Evolutionary conservation across 1,140 invertebrate species (phyloP).

Genomic region (Adelges cooleyi): DNA sequence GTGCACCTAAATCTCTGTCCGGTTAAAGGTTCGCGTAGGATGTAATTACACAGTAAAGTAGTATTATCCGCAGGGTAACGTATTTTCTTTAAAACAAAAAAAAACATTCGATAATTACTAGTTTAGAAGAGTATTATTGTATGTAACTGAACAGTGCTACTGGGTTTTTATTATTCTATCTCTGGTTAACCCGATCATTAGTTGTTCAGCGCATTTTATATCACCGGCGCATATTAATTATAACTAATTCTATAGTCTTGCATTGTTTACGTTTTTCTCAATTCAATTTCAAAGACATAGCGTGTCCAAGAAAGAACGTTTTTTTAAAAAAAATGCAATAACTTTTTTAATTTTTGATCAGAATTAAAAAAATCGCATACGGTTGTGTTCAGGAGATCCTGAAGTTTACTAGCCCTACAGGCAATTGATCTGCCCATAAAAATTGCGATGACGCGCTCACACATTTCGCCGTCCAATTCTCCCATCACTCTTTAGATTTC

Average conservation of each 20-base stretch:
- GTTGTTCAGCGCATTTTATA: not conserved
- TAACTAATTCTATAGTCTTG: not conserved
- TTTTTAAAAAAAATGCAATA: too few species aligned
- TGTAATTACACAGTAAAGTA: not conserved
- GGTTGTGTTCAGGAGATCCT: too few species aligned
- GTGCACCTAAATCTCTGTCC: not conserved
- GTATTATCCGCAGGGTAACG: not conserved
- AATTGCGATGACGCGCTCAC: not conserved
- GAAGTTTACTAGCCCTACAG: too few species aligned
- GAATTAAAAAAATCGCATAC: too few species aligned
- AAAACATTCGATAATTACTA: conserved; percentile 14
- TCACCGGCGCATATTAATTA: conserved; percentile 2
- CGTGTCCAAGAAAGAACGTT: too few species aligned
- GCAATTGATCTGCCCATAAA: not conserved
- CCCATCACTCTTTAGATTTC: not conserved
- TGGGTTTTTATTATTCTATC: conserved; percentile 12
- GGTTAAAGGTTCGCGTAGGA: not conserved
- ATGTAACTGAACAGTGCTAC: conserved; percentile 3
- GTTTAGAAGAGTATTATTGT: not conserved
- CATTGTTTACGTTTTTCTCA: not conserved
- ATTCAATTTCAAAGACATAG: too few species aligned
- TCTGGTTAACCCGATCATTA: not conserved
- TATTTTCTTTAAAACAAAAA: not conserved
- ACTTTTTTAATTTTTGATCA: too few species aligned
- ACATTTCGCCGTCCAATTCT: not conserved